These are phyloP conservation scores for Leptinotarsa defecta DNA, from an alignment of 1,140 invertebrate species.

Conservation along the genomic window DNA sequence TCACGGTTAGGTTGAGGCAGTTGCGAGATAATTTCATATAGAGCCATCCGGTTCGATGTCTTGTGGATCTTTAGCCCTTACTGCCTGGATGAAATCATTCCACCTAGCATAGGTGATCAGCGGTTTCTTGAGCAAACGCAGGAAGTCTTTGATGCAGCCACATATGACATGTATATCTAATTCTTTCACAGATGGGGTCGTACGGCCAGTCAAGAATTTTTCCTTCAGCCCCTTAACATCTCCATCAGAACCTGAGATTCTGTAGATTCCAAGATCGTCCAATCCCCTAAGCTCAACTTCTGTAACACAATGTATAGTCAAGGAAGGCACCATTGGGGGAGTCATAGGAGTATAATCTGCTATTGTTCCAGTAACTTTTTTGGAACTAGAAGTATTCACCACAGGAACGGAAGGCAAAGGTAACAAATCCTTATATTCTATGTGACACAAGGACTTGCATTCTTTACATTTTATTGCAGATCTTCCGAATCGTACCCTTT, in stretches of 20 bases:
- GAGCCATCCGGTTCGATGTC: constrained; percentile 55
- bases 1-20: constrained; percentile 85
- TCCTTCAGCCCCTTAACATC: constrained; percentile 75
- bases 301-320: constrained; percentile 92
- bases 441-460: constrained; percentile 77
- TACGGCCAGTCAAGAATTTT: constrained; percentile 75
- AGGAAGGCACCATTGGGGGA: constrained; percentile 88
- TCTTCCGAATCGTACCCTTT: constrained; percentile 81
- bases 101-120: constrained; percentile 76
- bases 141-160: constrained; percentile 86
- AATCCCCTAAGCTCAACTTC: constrained; percentile 89
- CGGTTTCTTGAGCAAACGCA: constrained; percentile 80
- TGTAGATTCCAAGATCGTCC: constrained; percentile 86
- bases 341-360: constrained; percentile 79
- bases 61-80: constrained; percentile 57
- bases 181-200: constrained; percentile 70
- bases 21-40: constrained; percentile 72
- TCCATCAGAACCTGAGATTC: constrained; percentile 82
- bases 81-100: constrained; percentile 76
- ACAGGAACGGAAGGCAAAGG: constrained; percentile 80
- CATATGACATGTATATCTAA: constrained; percentile 82
- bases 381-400: constrained; percentile 65
- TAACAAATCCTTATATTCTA: constrained; percentile 77
- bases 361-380: constrained; percentile 63
- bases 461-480: constrained; percentile 76